Evolutionary conservation across 2,888 invertebrate genomes (phyloP).

Genomic region (Phortica okadai): DNA sequence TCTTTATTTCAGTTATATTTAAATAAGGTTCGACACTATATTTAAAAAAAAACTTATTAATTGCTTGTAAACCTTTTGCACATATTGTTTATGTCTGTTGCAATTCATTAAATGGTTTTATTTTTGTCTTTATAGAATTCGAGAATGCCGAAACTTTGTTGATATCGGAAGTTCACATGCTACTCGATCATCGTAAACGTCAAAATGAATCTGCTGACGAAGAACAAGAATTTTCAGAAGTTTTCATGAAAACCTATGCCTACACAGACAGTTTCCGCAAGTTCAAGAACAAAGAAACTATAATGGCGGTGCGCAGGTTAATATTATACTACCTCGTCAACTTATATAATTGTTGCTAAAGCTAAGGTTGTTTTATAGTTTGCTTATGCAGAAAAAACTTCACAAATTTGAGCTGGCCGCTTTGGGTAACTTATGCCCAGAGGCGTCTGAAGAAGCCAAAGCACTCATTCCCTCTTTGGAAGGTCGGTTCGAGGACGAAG

Average conservation of each 20-base stretch:
- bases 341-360: neutral
- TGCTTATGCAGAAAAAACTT: conserved; percentile 94
- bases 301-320: conserved; percentile 95
- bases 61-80: conserved; percentile 18
- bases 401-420: conserved; percentile 99
- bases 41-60: neutral
- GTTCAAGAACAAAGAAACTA: conserved; percentile 99
- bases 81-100: neutral
- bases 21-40: conserved; percentile 1
- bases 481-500: conserved; percentile 98
- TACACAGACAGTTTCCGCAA: conserved; percentile 97
- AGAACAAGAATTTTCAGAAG: conserved; percentile 98
- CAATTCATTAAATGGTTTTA: conserved; percentile 12
- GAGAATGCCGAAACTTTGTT: conserved; percentile 98
- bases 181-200: conserved; percentile 96
- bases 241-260: conserved; percentile 97
- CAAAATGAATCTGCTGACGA: conserved; percentile 99
- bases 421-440: conserved; percentile 98
- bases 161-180: conserved; percentile 96
- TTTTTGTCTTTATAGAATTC: conserved; percentile 84
- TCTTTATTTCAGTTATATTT: conserved; percentile 24
- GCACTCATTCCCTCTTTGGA: conserved; percentile 97
- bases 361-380: conserved; percentile 78
- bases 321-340: neutral
- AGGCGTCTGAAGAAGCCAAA: conserved; percentile 98